These are phyloP conservation scores for Trichopria drosophilae DNA, from an alignment of 2,888 invertebrate genomes.

Conservation along the genomic window DNA sequence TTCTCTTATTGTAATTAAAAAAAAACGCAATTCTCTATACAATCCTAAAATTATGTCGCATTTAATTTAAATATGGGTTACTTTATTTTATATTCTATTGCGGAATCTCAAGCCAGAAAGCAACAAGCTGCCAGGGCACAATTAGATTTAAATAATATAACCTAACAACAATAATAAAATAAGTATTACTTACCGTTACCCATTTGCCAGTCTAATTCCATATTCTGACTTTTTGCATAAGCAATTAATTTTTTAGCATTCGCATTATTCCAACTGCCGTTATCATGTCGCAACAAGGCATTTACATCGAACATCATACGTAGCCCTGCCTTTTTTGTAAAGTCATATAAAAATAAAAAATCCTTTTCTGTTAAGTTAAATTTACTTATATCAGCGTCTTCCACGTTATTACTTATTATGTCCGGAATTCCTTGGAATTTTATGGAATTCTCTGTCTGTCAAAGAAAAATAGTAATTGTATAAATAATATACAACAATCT, in stretches of 20 bases:
- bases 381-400: conserved; percentile 51
- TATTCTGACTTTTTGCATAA: conserved; percentile 64
- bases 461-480: too few species aligned
- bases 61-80: too few species aligned
- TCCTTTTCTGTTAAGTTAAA: conserved; percentile 60
- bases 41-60: too few species aligned
- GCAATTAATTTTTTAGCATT: conserved; percentile 70
- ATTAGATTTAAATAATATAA: not conserved
- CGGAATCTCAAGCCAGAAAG: too few species aligned
- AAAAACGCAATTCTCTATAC: too few species aligned
- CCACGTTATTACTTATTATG: conserved; percentile 22
- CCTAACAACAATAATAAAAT: not conserved
- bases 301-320: conserved; percentile 74
- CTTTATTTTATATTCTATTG: too few species aligned
- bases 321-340: conserved; percentile 63
- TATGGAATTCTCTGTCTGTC: too few species aligned
- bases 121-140: too few species aligned
- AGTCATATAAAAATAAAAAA: conserved; percentile 67
- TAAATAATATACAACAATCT: too few species aligned
- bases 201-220: conserved; percentile 69
- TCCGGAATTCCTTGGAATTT: too few species aligned
- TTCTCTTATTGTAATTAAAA: too few species aligned
- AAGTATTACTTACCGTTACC: conserved; percentile 64
- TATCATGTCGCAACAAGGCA: conserved; percentile 63
- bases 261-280: conserved; percentile 66